These are phyloP conservation scores for Anthoscopus minutus DNA, from an alignment of 2,113 vertebrate species.

Conservation along the genomic window DNA sequence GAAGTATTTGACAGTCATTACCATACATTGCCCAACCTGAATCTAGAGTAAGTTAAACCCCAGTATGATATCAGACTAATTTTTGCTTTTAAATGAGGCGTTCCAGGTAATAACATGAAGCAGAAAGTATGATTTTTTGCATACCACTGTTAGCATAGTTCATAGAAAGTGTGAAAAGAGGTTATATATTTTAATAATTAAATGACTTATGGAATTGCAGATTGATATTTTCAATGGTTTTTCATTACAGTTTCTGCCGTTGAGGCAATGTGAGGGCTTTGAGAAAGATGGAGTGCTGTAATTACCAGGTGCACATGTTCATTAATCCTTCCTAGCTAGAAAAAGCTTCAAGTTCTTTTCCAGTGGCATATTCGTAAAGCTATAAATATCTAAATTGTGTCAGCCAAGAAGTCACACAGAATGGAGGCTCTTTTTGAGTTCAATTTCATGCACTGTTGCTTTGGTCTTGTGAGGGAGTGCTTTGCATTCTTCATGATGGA, in stretches of 20 bases:
- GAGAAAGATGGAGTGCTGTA: conserved; percentile 79
- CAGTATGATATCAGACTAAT: neutral
- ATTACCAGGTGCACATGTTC: conserved; percentile 82
- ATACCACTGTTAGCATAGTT: neutral
- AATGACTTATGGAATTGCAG: conserved; percentile 66
- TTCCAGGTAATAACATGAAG: conserved; percentile 31
- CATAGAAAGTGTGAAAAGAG: conserved; percentile 31
- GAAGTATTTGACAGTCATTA: neutral
- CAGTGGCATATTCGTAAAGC: conserved; percentile 78
- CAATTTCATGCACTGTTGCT: conserved; percentile 81
- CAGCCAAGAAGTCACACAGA: conserved; percentile 76
- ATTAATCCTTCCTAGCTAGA: conserved; percentile 80
- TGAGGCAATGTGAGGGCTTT: conserved; percentile 69
- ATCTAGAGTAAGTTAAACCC: conserved; percentile 6
- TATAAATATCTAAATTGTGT: conserved; percentile 85
- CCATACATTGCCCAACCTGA: neutral
- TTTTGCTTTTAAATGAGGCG: conserved; percentile 55
- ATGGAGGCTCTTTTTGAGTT: conserved; percentile 77
- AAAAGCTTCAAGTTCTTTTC: conserved; percentile 78
- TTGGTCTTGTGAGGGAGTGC: conserved; percentile 68
- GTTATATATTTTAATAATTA: conserved; percentile 64
- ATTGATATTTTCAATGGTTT: conserved; percentile 73
- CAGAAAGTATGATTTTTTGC: conserved; percentile 31
- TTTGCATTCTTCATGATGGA: conserved; percentile 63
- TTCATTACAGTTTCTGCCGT: conserved; percentile 72